Conservation (phyloP, 2,888 invertebrate genomes). For the Eristalinus aeneus region DNA sequence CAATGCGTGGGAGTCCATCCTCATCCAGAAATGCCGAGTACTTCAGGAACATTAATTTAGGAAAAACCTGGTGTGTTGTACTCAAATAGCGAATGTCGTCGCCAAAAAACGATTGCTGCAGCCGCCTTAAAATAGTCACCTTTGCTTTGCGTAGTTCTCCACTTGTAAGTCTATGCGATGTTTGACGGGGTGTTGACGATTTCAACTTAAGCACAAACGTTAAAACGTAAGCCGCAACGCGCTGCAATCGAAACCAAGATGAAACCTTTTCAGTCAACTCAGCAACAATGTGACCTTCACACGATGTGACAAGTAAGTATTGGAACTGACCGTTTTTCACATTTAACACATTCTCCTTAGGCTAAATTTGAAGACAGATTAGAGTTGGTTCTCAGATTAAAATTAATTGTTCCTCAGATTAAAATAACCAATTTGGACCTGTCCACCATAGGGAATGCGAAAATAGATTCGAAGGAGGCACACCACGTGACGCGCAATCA, state of each 20-base stretch:
- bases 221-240: background rate
- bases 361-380: background rate
- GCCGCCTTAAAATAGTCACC: background rate
- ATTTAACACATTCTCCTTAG: background rate
- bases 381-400: constrained; percentile 14
- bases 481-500: constrained; percentile 69
- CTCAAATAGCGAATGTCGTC: background rate
- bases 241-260: constrained; percentile 4
- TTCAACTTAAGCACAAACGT: background rate
- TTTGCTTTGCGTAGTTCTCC: background rate
- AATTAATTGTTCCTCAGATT: constrained; percentile 1
- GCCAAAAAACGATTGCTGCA: background rate
- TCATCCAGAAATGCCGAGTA: constrained; percentile 2
- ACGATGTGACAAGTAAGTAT: background rate
- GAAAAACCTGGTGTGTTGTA: background rate
- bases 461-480: constrained; percentile 38
- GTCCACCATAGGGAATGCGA: constrained; percentile 62
- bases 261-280: background rate
- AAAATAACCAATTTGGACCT: constrained; percentile 52
- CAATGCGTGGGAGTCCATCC: background rate
- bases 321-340: background rate
- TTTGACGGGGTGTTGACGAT: background rate
- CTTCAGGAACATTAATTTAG: background rate
- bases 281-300: background rate
- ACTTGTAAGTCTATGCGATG: background rate